Evolutionary conservation across 2,113 vertebrate genomes (phyloP).

Genomic region (Meriones unguiculatus): DNA sequence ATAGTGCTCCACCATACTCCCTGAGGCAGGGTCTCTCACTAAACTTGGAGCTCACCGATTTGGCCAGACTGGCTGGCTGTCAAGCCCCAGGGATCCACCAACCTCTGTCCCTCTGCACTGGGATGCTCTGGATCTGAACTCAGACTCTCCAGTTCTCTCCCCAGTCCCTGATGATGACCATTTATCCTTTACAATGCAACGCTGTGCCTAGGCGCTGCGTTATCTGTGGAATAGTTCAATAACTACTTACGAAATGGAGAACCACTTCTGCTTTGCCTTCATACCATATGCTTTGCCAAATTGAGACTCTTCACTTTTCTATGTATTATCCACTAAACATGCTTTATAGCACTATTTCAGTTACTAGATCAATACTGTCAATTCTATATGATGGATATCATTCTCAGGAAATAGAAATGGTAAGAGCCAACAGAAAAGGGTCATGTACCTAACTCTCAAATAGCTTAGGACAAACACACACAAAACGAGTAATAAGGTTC

Average conservation of each 20-base stretch:
- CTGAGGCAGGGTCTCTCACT: not conserved
- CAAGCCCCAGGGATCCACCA: not conserved
- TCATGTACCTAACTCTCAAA: constrained; percentile 2
- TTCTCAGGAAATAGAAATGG: constrained; percentile 39
- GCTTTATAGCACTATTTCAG: constrained; percentile 3
- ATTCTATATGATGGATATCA: constrained; percentile 20
- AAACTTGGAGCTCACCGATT: not conserved
- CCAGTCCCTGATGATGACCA: not conserved
- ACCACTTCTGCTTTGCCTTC: constrained; percentile 49
- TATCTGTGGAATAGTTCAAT: not conserved
- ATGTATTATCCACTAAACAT: constrained; percentile 25
- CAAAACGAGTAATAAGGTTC: not conserved
- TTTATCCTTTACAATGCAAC: not conserved
- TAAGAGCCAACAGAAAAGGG: not conserved
- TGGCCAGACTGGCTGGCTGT: not conserved
- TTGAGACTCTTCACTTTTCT: constrained; percentile 46
- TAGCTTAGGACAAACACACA: not conserved
- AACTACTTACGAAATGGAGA: not conserved
- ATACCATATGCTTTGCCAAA: not conserved
- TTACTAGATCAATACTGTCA: not conserved
- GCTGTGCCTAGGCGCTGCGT: not conserved
- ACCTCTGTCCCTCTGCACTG: not conserved
- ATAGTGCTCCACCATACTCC: not conserved
- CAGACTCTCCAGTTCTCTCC: not conserved
- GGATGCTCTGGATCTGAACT: not conserved